Percentiles rank a stretch among this genome's conserved stretches.
These are phyloP conservation scores for Dryomyza anilis DNA, from an alignment of 2,888 invertebrate species.

Conservation along the genomic window DNA sequence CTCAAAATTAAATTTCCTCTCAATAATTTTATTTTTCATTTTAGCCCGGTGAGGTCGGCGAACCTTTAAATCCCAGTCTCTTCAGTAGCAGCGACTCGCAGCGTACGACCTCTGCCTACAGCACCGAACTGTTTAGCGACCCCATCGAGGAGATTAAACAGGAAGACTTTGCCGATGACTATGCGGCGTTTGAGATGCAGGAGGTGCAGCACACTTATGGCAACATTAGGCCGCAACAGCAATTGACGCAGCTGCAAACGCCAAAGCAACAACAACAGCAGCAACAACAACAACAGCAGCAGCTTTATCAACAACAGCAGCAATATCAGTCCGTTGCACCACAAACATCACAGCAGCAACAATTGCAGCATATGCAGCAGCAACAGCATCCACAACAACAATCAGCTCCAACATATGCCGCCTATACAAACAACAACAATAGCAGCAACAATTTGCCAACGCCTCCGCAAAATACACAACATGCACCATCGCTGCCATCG, in stretches of 20 bases:
- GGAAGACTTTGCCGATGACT: constrained; percentile 35
- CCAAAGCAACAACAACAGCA: constrained; percentile 35
- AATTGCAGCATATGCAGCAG: too few relatives aligned
- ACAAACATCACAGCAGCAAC: constrained; percentile 15
- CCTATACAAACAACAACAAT: constrained; percentile 11
- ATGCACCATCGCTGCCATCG: too few relatives aligned
- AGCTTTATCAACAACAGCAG: constrained; percentile 35
- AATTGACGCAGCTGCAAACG: constrained; percentile 48
- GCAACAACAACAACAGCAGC: constrained; percentile 27
- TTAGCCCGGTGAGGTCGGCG: constrained; percentile 6
- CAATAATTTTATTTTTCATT: neutral
- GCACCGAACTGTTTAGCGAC: constrained; percentile 50
- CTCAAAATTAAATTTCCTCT: too few relatives aligned
- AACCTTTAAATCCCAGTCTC: neutral
- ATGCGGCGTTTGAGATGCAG: constrained; percentile 19
- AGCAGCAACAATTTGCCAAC: constrained; percentile 29
- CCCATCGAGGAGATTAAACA: constrained; percentile 48
- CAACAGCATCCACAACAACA: too few relatives aligned
- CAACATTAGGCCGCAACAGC: too few relatives aligned
- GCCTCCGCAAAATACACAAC: too few relatives aligned
- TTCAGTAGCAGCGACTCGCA: constrained; percentile 33
- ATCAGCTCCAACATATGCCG: too few relatives aligned
- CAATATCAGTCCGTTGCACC: constrained; percentile 28
- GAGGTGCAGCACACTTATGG: constrained; percentile 37
- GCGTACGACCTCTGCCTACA: constrained; percentile 39